Base-by-base conservation (phyloP, 2,888 invertebrate genomes). In the Lysandra bellargus region DNA sequence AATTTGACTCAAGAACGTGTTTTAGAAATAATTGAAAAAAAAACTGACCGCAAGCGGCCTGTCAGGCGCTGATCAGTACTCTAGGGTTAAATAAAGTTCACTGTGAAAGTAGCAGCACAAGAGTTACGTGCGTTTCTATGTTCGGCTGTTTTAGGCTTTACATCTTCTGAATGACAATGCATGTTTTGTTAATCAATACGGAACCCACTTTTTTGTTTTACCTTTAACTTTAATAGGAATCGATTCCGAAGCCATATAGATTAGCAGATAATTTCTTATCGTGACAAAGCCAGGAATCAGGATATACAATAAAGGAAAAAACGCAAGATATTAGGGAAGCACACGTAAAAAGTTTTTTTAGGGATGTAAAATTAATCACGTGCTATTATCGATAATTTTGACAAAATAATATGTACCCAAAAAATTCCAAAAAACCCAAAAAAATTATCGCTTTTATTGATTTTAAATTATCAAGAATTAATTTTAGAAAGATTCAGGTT, bases 301-400 rank as follows among this genome's bases (percentile, higher is more conserved):
- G 33, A 69, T 69, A 37, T 69, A 69, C 69, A 69, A 69, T 5
- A 37, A 69, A 14, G 69, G 69, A 69, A 69, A 69, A 37, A 69
- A 69, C 69, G 69, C 69, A 69, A 69, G 33, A 69, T 69, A 33
- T 69, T 17, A 69, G 33, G 33, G 69, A 33, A 69, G 33, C 33
- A 69, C 69, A 69, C 33, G 69, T 69, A 69, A 69, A 69, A 69
- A 69, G 69, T 69, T 69, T 33, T 33, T 37, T 5, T 37, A 69
- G 69, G 12, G 69, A 14, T 33, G 69, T 69, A 17, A 12, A 4
- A 69, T 37, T 37, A 6, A 37, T 33, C 4, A 69, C 12, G 33
- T 6, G 33, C 6, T 9, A 14, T 33, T 64, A 69, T 69, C 69
- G 69, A 69, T 69, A 17, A 23, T 69, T 37, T 69, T 37, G 4